Base-by-base conservation (phyloP, 2,888 invertebrate species). In the Lepidochrysops patricia region DNA sequence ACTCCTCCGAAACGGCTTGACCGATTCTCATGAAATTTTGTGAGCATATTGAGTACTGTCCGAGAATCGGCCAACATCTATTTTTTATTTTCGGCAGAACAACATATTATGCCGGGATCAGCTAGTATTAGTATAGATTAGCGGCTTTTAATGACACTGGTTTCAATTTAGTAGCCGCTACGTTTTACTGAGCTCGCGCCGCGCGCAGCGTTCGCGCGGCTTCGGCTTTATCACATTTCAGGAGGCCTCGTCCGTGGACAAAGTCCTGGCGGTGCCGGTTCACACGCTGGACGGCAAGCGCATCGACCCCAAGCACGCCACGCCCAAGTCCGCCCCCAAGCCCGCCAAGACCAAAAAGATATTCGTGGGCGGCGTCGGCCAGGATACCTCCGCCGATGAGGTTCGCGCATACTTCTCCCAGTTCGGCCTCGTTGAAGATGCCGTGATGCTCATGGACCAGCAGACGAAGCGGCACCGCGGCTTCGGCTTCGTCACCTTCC, bases 211-310 rank as follows among this genome's bases (percentile, higher is more conserved):
- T 80, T 97, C 96, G 91, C 94, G 97, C 82, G 97, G 97, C 77
- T 97, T 97, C 85, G 95, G 97, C 76, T 97, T 97, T 91, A 97
- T 97, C 84, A 97, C 97, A 75, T 97, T 97, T 90, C 94, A 96
- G 83, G 96, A 97, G 84, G 95, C 97, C 61, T 92, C 94, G 68
- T 95, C 96, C 75, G 97, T 97, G 67, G 96, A 97, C 84, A 96
- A 96, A 89, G 97, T 97, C 63, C 92, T 97, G 60, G 96, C 96
- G 72, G 95, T 96, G 69, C 96, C 96, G 62, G 95, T 96, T 67
- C 96, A 97, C 91, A 96, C 96, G 58, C 90, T 97, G 69, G 97
- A 97, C 84, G 97, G 97, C 66, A 97, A 97, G 86, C 96, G 97
- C 84, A 97, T 97, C 80, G 97, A 97, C 81, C 97, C 97, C 61